Evolutionary conservation across 1,140 invertebrate genomes (phyloP), one percentile per base, ranked within the genome.

Genomic region (Euschistus heros): DNA sequence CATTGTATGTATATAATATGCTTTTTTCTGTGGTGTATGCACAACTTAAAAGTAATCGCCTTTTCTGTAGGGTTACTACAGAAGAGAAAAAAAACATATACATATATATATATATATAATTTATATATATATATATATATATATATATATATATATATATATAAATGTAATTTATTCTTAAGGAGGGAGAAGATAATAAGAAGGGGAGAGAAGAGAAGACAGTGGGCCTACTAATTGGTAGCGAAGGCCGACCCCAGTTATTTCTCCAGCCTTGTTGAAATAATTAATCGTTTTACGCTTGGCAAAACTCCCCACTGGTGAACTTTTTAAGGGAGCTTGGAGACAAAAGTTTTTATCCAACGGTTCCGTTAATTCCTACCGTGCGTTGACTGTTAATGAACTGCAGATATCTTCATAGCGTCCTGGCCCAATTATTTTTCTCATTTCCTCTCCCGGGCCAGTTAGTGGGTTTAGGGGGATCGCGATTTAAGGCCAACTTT

Each of bases 251-350:
- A 50, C 47, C 47, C 47, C 47, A 18, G 22, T 22, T 50, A 18
- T 50, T 20, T 50, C 33, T 37, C 33, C 33, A 37, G 33, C 33
- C 47, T 22, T 57, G 54, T 57, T 57, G 54, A 57, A 57, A 57
- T 57, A 57, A 57, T 57, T 57, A 57, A 57, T 57, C 54, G 54
- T 57, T 57, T 57, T 24, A 57, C 54, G 54, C 18, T 57, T 57
- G 54, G 54, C 54, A 57, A 24, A 24, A 22, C 54, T 57, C 18
- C 33, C 33, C 10, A 37, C 33, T 37, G 33, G 33, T 37, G 33
- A 37, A 57, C 54, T 24, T 57, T 26, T 26, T 26, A 24, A 24
- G 18, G 54, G 20, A 15, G 14, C 54, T 24, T 18, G 20, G 47
- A 50, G 47, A 50, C 47, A 50, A 50, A 50, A 50, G 47, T 50